Percentiles rank a stretch among this genome's conserved stretches.
phyloP scores from a whole-genome alignment of 2,113 vertebrate genomes.

The Gulo gulo region DNA sequence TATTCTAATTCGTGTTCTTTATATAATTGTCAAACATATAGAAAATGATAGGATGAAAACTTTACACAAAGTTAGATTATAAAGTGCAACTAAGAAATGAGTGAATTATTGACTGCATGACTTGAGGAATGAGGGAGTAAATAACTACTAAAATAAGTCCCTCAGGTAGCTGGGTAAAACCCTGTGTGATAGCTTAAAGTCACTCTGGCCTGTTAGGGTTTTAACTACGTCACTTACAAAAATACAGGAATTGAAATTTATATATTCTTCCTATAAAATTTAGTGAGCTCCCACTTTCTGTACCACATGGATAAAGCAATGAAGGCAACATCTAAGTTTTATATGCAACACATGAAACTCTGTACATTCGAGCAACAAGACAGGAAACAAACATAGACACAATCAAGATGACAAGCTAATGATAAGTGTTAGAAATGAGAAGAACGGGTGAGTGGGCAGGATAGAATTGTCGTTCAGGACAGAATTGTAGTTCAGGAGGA shows the following conservation, averaged over 20 bases:
- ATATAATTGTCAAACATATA: neutral
- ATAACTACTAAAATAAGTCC: neutral
- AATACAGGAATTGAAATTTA: neutral
- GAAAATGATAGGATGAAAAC: neutral
- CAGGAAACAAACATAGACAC: neutral
- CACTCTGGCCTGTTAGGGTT: neutral
- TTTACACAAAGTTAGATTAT: constrained; percentile 2
- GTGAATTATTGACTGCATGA: neutral
- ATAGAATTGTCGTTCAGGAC: neutral
- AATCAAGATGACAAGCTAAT: neutral
- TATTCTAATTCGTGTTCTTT: neutral
- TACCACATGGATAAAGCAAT: neutral
- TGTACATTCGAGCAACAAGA: neutral
- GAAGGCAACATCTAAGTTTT: neutral
- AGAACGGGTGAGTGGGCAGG: neutral
- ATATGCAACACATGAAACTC: neutral
- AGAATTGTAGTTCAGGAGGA: neutral
- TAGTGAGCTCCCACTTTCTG: neutral
- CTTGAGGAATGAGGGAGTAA: neutral
- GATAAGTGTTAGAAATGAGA: neutral
- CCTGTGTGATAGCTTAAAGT: neutral
- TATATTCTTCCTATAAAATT: neutral
- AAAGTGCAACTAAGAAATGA: neutral
- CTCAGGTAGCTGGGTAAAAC: neutral
- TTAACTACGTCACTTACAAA: neutral